Evolutionary conservation across 2,888 invertebrate species (phyloP).

Genomic region (Rhaphigaster nebulosa): DNA sequence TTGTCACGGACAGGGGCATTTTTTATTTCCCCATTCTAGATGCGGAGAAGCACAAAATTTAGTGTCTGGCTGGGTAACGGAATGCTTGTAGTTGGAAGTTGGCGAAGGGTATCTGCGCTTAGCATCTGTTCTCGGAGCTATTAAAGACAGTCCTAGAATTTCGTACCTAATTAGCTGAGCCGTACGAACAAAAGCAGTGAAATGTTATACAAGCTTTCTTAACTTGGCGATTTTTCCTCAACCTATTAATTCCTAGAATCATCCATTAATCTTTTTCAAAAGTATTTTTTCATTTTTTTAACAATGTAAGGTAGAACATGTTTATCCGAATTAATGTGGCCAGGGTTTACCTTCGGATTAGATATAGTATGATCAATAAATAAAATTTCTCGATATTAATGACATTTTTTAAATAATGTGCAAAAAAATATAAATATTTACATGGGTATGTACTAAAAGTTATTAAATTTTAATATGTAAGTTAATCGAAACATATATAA

Average conservation of each 20-base stretch:
- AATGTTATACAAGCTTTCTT: background rate
- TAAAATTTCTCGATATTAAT: too few species aligned
- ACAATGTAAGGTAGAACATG: too few species aligned
- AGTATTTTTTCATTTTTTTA: background rate
- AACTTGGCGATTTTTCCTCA: background rate
- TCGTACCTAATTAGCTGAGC: background rate
- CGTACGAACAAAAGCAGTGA: background rate
- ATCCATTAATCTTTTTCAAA: background rate
- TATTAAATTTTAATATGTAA: too few species aligned
- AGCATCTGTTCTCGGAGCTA: background rate
- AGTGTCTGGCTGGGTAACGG: background rate
- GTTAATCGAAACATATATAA: too few species aligned
- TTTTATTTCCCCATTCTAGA: background rate
- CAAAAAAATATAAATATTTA: too few species aligned
- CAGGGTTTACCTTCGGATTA: too few species aligned
- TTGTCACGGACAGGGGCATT: background rate
- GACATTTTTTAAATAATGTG: too few species aligned
- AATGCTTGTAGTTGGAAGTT: background rate
- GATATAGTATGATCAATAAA: too few species aligned
- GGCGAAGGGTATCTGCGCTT: background rate
- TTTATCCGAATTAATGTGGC: too few species aligned
- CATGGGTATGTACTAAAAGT: too few species aligned
- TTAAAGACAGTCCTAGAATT: background rate
- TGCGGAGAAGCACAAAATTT: background rate
- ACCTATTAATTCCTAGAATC: background rate